Conservation (phyloP, 2,797 vertebrate genomes). For the Amniataba percoides region DNA sequence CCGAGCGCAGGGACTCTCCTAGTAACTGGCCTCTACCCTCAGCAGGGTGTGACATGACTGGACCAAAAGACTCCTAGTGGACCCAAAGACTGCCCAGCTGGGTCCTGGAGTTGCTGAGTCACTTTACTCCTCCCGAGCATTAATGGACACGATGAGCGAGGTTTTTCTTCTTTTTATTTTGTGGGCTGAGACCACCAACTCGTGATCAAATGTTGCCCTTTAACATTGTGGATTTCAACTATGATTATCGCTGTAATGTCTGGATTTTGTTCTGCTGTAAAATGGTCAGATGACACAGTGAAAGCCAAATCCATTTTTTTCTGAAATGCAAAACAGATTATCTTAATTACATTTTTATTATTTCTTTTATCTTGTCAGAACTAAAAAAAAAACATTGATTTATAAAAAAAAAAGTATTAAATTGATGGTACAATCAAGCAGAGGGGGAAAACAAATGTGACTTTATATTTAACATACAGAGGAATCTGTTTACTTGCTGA, state of each 20-base stretch:
- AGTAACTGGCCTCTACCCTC: slow-evolving; percentile 60
- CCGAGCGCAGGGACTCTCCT: slow-evolving; percentile 80
- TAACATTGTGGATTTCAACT: slow-evolving; percentile 53
- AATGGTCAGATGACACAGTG: slow-evolving; percentile 58
- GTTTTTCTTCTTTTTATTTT: slow-evolving; percentile 46
- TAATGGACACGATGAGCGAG: slow-evolving; percentile 64
- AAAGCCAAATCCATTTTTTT: slow-evolving; percentile 69
- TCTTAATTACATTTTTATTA: slow-evolving; percentile 58
- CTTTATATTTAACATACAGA: slow-evolving; percentile 70
- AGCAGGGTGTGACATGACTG: slow-evolving; percentile 56
- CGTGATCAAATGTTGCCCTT: slow-evolving; percentile 80
- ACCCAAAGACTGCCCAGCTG: slow-evolving; percentile 69
- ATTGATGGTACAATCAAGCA: slow-evolving; percentile 84
- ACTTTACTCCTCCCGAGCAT: slow-evolving; percentile 77
- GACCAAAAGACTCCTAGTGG: slow-evolving; percentile 79
- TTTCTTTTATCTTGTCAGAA: slow-evolving; percentile 56
- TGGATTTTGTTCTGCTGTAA: slow-evolving; percentile 76
- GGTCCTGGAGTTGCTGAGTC: slow-evolving; percentile 67
- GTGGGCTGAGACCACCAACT: slow-evolving; percentile 78
- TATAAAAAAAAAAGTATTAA: slow-evolving; percentile 53
- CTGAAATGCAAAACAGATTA: slow-evolving; percentile 58
- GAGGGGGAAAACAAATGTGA: slow-evolving; percentile 61
- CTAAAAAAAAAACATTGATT: slow-evolving; percentile 52
- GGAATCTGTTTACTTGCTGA: slow-evolving; percentile 55
- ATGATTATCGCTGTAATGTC: slow-evolving; percentile 62